These are phyloP conservation scores for Rhincodon typus DNA, from an alignment of 2,797 vertebrate genomes.

Conservation along the genomic window DNA sequence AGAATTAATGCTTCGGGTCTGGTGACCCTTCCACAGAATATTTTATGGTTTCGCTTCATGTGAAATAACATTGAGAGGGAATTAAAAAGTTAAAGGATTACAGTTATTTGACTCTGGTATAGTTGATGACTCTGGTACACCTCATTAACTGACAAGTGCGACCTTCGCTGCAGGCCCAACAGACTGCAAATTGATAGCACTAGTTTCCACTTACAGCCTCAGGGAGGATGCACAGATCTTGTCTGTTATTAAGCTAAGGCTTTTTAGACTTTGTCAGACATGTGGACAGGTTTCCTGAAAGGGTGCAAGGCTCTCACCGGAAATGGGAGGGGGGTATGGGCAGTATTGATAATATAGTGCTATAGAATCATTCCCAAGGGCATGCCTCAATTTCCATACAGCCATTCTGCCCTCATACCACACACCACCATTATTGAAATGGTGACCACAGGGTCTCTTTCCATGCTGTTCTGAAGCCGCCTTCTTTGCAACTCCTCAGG, in stretches of 20 bases:
- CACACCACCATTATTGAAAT: background rate
- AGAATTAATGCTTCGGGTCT: too few relatives aligned
- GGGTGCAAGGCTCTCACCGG: background rate
- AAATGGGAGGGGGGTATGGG: background rate
- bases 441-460: background rate
- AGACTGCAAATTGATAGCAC: background rate
- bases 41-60: background rate
- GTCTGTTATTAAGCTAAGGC: background rate
- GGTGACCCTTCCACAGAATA: too few relatives aligned
- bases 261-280: background rate
- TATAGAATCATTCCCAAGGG: background rate
- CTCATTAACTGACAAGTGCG: background rate
- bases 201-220: background rate
- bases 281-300: background rate
- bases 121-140: background rate
- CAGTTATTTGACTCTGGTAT: background rate
- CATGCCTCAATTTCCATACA: background rate
- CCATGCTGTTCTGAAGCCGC: background rate
- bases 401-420: background rate
- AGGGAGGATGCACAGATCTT: background rate
- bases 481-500: background rate
- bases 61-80: background rate
- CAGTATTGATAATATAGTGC: background rate
- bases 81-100: background rate
- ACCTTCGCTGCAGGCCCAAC: background rate